Evolutionary conservation across 2,113 vertebrate species (phyloP), one percentile per base, ranked within the genome.

Genomic region (Hoplias malabaricus): DNA sequence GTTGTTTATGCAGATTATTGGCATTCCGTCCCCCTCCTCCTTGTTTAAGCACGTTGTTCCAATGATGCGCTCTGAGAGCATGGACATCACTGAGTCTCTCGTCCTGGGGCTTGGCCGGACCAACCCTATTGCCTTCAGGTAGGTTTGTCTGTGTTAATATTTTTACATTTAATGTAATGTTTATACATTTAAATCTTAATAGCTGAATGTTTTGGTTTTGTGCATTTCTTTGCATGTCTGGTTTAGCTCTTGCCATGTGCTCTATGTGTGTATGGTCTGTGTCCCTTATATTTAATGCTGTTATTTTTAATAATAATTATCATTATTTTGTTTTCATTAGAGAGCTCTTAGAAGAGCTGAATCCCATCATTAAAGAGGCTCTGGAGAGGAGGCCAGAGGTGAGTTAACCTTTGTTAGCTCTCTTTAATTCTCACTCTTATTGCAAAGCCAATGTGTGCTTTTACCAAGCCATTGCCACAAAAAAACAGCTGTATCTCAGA

Each of bases 21-120:
- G 96, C 87, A 94, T 94, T 93, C 97, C 97, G 77, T 98, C 98
- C 90, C 95, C 96, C 79, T 96, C 96, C 54, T 97, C 96, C 82
- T 88, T 99, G 81, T 99, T 99, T 91, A 99, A 99, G 93, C 96
- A 98, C 90, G 94, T 98, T 86, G 98, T 99, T 88, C 97, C 98
- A 31, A 98, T 99, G 96, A 99, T 99, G 96, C 96, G 98, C 91
- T 99, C 97, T 78, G 98, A 99, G 91, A 97, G 97, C 92, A 96
- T 99, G 96, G 98, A 99, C 89, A 95, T 99, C 90, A 99, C 98
- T 25, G 98, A 99, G 91, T 99, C 97, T 89, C 94, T 99, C 53
- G 98, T 99, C 73, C 92, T 99, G 89, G 98, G 98, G 84, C 98
- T 99, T 94, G 98, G 98, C 95, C 94, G 96, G 94, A 99, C 98